phyloP scores from a whole-genome alignment of 2,888 invertebrate genomes.

The Embidobia sp. region DNA sequence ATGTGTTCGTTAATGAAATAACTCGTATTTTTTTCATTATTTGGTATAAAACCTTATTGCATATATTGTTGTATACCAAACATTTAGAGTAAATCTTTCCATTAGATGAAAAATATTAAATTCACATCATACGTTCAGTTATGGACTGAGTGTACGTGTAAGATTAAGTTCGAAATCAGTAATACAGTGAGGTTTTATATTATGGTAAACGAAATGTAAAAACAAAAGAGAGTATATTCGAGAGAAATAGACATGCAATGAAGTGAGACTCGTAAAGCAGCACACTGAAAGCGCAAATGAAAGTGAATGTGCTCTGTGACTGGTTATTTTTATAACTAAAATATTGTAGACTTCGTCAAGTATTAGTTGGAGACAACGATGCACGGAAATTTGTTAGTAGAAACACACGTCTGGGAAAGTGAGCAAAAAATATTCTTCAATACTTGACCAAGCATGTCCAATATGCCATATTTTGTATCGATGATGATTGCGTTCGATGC shows the following conservation, averaged over 20 bases:
- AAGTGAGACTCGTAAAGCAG: slow-evolving; percentile 66
- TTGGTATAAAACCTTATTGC: background rate
- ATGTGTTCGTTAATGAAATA: slow-evolving; percentile 30
- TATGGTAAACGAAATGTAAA: slow-evolving; percentile 24
- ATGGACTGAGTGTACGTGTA: no score
- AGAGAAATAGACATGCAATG: slow-evolving; percentile 55
- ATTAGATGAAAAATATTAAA: no score
- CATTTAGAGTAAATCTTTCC: no score
- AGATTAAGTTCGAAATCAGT: no score
- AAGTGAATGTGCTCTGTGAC: slow-evolving; percentile 78
- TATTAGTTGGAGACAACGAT: slow-evolving; percentile 69
- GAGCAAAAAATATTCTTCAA: slow-evolving; percentile 56
- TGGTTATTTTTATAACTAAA: slow-evolving; percentile 77
- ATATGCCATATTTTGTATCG: slow-evolving; percentile 76
- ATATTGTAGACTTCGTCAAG: slow-evolving; percentile 78
- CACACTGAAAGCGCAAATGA: slow-evolving; percentile 81
- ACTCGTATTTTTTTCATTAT: slow-evolving; percentile 5
- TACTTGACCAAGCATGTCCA: slow-evolving; percentile 80
- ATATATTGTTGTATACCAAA: background rate
- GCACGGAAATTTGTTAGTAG: slow-evolving; percentile 51
- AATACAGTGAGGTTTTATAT: slow-evolving; percentile 48
- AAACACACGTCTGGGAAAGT: slow-evolving; percentile 20
- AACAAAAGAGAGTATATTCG: slow-evolving; percentile 4
- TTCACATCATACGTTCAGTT: no score
- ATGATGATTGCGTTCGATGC: slow-evolving; percentile 36